Evolutionary conservation across 2,113 vertebrate species (phyloP).

Genomic region (Anhinga anhinga): DNA sequence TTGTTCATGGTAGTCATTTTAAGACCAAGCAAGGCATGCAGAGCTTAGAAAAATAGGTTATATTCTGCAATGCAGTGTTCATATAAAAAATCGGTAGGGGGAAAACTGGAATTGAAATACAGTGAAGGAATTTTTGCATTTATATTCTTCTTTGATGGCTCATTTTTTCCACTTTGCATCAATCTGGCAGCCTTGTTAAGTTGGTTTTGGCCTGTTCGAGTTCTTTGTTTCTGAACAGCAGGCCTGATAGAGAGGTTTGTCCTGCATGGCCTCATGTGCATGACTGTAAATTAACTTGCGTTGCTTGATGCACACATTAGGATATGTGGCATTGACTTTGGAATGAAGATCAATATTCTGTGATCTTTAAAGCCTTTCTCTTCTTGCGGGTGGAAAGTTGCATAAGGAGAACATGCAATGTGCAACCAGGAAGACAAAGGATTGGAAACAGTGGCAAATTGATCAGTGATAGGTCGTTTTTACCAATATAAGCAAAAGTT

Average conservation of each 20-base stretch:
- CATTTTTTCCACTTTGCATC: not conserved
- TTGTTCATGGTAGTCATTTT: not conserved
- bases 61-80: not conserved
- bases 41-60: not conserved
- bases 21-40: not conserved
- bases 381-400: slow-evolving; percentile 30
- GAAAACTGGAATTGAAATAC: not conserved
- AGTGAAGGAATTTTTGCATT: not conserved
- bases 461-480: slow-evolving; percentile 6
- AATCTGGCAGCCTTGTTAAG: not conserved
- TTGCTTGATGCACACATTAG: not conserved
- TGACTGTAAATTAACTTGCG: slow-evolving; percentile 29
- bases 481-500: not conserved
- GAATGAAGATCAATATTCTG: slow-evolving; percentile 57
- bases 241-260: not conserved
- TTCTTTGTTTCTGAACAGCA: not conserved
- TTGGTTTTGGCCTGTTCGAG: not conserved
- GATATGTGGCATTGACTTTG: slow-evolving; percentile 39
- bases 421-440: not conserved
- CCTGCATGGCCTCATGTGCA: not conserved
- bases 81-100: not conserved
- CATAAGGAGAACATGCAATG: not conserved
- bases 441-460: not conserved
- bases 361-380: slow-evolving; percentile 52
- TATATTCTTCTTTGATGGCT: not conserved